Conservation (phyloP, 2,888 invertebrate genomes). For the Ypsolopha scabrella region DNA sequence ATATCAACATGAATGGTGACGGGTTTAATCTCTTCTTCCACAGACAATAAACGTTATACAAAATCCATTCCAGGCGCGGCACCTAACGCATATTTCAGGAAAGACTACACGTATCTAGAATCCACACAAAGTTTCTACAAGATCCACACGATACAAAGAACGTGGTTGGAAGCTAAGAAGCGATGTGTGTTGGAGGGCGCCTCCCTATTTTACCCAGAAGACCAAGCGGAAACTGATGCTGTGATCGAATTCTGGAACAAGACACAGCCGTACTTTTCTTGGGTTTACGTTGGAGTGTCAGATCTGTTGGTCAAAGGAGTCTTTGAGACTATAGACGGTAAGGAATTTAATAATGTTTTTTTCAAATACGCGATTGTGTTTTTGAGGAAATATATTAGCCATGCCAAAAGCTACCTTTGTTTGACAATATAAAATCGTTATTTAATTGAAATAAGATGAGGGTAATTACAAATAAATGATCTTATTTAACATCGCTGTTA, state of each 20-base stretch:
- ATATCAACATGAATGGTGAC: no score
- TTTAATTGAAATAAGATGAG: no score
- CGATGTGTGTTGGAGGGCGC: slow-evolving; percentile 39
- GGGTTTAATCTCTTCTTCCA: no score
- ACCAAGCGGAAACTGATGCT: slow-evolving; percentile 25
- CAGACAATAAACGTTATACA: no score
- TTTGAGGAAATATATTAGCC: no score
- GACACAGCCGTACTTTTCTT: slow-evolving; percentile 16
- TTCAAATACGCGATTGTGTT: no score
- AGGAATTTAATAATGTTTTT: slow-evolving; percentile 4
- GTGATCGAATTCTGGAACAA: slow-evolving; percentile 23
- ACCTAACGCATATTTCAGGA: slow-evolving; percentile 33
- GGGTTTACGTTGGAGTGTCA: slow-evolving; percentile 33
- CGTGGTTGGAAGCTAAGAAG: slow-evolving; percentile 34
- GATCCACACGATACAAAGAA: slow-evolving; percentile 31
- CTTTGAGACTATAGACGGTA: slow-evolving; percentile 33
- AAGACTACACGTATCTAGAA: slow-evolving; percentile 37
- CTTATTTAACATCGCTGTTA: no score
- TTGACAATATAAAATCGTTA: no score
- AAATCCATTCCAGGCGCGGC: slow-evolving; percentile 25
- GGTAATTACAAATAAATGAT: no score
- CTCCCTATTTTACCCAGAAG: slow-evolving; percentile 35
- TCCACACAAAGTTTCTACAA: slow-evolving; percentile 38
- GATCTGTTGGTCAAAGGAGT: slow-evolving; percentile 30
- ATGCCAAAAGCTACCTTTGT: no score